Base-by-base conservation (phyloP, 2,888 invertebrate genomes). In the Entomobrya multifasciata region DNA sequence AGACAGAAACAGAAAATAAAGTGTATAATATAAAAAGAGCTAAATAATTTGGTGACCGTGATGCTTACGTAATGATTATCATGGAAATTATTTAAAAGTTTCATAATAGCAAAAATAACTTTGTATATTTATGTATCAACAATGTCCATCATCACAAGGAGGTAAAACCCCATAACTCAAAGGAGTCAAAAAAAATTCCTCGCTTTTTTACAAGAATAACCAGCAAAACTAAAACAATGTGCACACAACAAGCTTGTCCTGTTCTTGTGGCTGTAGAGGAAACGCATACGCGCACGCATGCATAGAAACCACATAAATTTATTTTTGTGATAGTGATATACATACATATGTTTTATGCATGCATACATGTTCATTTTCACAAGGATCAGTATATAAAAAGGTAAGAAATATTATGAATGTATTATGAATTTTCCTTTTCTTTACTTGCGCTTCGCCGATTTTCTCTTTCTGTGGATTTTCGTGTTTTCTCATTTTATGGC, bases 261-360 rank as follows among this genome's bases (percentile, higher is more conserved):
- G 85, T 79, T 47, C 79, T 79, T 79, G 85, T 79, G 72, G 72
- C 85, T 86, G 79, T 79, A 86, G 36, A 36, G 85, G 79, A 86
- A 86, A 86, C 79, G 72, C 74, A 86, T 86, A 72, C 78, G 85
- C 78, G 85, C 85, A 85, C 85, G 78, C 85, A 85, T 86, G 85
- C 79, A 74, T 79, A 74, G 25, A 84, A 86, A 86, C 79, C 84
- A 78, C 84, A 85, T 70, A 83, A 76, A 30, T 47, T 70, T 47
- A 20, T 44, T n/a, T n/a, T n/a, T n/a, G n/a, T n/a, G n/a, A 10
- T 13, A 70, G 25, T 25, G 22, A n/a, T 47, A 44, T 22, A 44
- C 25, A 47, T 70, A 47, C n/a, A n/a, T n/a, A n/a, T n/a, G 25
- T 13, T 8, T 65, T 65, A 70, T 22, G 41, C 44, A 67, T 44